phyloP scores from a whole-genome alignment of 2,113 vertebrate species.

The Variabilichromis moorii region DNA sequence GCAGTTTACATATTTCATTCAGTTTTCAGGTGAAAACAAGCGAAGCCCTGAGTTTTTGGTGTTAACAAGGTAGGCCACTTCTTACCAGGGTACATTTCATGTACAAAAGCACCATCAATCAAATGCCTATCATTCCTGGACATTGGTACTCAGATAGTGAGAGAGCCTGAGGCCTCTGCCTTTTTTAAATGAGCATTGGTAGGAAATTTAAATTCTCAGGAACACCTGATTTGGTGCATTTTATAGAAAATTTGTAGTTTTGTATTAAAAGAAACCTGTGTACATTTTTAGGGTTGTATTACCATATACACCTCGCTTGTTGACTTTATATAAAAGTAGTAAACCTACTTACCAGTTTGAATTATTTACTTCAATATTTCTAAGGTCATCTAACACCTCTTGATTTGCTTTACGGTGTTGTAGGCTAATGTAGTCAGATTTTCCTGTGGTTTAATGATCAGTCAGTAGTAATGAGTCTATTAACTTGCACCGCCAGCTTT shows the following conservation, averaged over 20 bases:
- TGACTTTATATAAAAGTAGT: background rate
- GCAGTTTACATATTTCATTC: background rate
- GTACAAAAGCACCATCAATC: background rate
- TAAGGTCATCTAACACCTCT: background rate
- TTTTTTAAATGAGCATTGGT: background rate
- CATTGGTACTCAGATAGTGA: background rate
- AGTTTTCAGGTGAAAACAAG: background rate
- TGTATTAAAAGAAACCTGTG: background rate
- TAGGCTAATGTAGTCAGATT: background rate
- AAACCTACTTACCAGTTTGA: background rate
- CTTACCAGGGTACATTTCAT: background rate
- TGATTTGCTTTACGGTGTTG: background rate
- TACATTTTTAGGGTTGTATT: background rate
- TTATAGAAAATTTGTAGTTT: background rate
- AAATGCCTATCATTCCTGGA: background rate
- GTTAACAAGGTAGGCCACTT: background rate
- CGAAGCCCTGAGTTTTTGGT: background rate
- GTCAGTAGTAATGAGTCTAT: background rate
- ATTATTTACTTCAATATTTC: background rate
- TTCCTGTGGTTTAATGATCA: background rate
- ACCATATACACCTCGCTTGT: background rate
- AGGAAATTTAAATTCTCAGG: background rate
- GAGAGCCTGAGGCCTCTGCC: background rate
- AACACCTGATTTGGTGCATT: background rate
- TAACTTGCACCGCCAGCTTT: background rate